A percentile compares a stretch with the other conserved stretches of the same genome.
These are phyloP conservation scores for Hycleus phaleratus DNA, from an alignment of 1,140 invertebrate species.

Conservation along the genomic window DNA sequence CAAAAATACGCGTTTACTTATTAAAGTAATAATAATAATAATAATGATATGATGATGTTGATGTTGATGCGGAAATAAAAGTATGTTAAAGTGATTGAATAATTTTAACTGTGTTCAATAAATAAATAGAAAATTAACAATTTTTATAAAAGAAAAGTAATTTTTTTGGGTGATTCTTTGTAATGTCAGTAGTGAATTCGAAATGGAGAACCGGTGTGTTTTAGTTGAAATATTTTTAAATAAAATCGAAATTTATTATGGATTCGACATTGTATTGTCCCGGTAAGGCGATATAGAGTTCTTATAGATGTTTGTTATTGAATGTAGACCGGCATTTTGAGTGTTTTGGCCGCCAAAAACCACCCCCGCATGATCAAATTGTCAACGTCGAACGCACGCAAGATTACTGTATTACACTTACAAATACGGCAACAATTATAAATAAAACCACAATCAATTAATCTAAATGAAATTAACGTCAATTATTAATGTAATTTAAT, in stretches of 20 bases:
- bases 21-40: too few relatives aligned
- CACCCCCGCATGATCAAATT: too few relatives aligned
- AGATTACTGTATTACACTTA: too few relatives aligned
- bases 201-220: conserved; percentile 13
- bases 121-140: too few relatives aligned
- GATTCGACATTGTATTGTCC: conserved; percentile 15
- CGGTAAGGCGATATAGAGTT: conserved; percentile 1
- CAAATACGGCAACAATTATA: too few relatives aligned
- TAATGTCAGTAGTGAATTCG: conserved; percentile 12
- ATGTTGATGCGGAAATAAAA: background rate
- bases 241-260: conserved; percentile 14
- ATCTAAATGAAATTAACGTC: too few relatives aligned
- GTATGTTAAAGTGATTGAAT: conserved; percentile 7
- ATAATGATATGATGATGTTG: too few relatives aligned
- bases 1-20: conserved; percentile 11
- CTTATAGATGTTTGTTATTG: too few relatives aligned
- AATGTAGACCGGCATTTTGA: too few relatives aligned
- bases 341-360: too few relatives aligned
- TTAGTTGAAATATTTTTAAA: conserved; percentile 6
- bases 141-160: background rate
- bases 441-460: too few relatives aligned
- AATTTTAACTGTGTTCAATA: conserved; percentile 11
- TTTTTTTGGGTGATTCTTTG: background rate
- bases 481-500: background rate
- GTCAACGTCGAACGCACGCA: too few relatives aligned